Evolutionary conservation across 2,888 invertebrate genomes (phyloP).

Genomic region (Rutpela maculata): DNA sequence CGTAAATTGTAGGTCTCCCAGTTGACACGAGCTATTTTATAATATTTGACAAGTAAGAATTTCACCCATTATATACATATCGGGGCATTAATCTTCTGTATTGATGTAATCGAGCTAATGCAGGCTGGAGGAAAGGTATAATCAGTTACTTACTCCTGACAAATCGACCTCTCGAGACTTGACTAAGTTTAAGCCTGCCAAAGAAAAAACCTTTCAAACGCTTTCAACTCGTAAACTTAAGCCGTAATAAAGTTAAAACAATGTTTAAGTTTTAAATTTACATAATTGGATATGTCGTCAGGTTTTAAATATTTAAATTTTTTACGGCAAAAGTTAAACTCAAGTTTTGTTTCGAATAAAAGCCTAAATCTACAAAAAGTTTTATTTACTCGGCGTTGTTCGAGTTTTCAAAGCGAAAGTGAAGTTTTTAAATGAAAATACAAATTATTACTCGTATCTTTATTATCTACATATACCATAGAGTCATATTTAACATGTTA

Average conservation of each 20-base stretch:
- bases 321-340: constrained; percentile 33
- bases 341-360: constrained; percentile 27
- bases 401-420: neutral
- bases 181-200: constrained; percentile 37
- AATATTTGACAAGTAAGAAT: constrained; percentile 59
- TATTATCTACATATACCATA: too few species aligned
- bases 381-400: neutral
- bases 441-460: neutral
- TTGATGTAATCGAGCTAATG: constrained; percentile 71
- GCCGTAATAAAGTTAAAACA: constrained; percentile 37
- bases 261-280: constrained; percentile 40
- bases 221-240: constrained; percentile 14
- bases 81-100: constrained; percentile 69
- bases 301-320: constrained; percentile 38
- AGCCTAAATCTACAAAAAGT: constrained; percentile 20
- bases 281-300: constrained; percentile 38
- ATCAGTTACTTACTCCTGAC: constrained; percentile 68
- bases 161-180: constrained; percentile 65
- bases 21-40: constrained; percentile 35
- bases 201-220: constrained; percentile 43
- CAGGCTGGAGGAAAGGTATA: constrained; percentile 65
- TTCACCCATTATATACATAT: constrained; percentile 65
- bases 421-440: neutral
- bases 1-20: constrained; percentile 14
- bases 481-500: too few species aligned